Percentiles rank a stretch among this genome's conserved stretches.
phyloP scores from a whole-genome alignment of 1,140 invertebrate genomes.

The Gonatopus flavifemur region DNA sequence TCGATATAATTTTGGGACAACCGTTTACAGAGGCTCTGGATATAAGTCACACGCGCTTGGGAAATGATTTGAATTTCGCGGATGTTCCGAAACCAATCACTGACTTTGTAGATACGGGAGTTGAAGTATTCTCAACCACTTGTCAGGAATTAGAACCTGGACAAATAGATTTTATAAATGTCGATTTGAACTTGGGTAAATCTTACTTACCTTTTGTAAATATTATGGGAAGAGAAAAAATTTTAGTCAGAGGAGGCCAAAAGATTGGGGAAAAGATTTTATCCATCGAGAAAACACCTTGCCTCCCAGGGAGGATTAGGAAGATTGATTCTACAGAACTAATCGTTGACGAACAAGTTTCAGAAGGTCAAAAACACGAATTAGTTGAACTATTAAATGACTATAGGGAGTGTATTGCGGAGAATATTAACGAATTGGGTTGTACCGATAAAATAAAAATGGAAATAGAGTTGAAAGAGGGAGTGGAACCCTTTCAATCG shows the following conservation, averaged over 20 bases:
- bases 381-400: constrained; percentile 2
- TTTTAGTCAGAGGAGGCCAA: too few species aligned
- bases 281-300: too few species aligned
- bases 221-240: too few species aligned
- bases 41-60: constrained; percentile 14
- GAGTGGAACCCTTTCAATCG: neutral
- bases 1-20: constrained; percentile 17
- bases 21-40: constrained; percentile 24
- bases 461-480: constrained; percentile 6
- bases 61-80: constrained; percentile 12
- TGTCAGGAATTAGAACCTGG: too few species aligned
- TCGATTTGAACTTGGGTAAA: too few species aligned
- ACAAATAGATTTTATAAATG: too few species aligned
- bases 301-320: neutral
- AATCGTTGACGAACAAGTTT: neutral
- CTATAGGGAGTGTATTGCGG: constrained; percentile 6
- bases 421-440: constrained; percentile 7
- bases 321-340: neutral
- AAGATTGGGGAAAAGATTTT: too few species aligned
- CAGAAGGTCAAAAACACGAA: constrained; percentile 3
- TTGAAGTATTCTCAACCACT: too few species aligned
- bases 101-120: too few species aligned
- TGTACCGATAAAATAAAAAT: constrained; percentile 7
- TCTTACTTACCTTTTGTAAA: too few species aligned
- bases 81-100: neutral